Base-by-base conservation (phyloP, 1,140 invertebrate species). In the Babylonia areolata region DNA sequence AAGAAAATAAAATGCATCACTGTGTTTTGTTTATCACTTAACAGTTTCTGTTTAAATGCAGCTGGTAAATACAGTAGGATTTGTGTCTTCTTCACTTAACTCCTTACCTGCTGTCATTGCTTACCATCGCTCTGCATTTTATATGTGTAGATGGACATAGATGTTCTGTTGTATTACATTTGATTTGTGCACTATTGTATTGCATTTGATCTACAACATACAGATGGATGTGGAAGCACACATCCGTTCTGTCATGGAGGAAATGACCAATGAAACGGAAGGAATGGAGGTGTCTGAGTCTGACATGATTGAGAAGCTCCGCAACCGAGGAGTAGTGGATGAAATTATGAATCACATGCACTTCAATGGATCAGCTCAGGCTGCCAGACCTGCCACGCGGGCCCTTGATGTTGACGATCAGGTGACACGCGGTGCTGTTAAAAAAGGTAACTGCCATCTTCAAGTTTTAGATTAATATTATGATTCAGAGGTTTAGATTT, bases 211-310 rank as follows among this genome's bases (percentile, higher is more conserved):
- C n/a, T n/a, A n/a, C n/a, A n/a, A n/a, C n/a, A n/a, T 0, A 6
- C 86, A 94, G 93, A 91, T 90, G 86, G 92, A 93, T 87, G 90
- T 94, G 28, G 93, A 94, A 75, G 87, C 87, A 35, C 87, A 90
- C 35, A 93, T 94, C 28, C 84, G 91, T 17, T 90, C 91, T 69
- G 89, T 92, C 71, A 81, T 94, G 78, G 89, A 92, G 31, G 92
- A 93, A 23, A 89, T 92, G 58, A 84, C 90, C 35, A 88, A 90
- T 31, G 89, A 93, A 15, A 69, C 71, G 51, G 85, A 87, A 33
- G 69, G 89, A 23, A 75, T 79, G 75, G 85, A 89, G 23, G 82
- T 94, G 17, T 90, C 88, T 64, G 92, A 94, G 73, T 84, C 90
- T 40, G 92, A 93, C 40, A 79, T 94, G 20, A 86, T 93, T 42